A percentile compares a stretch with the other conserved stretches of the same genome.
phyloP scores from a whole-genome alignment of 1,140 invertebrate genomes.

The Formica exsecta region DNA sequence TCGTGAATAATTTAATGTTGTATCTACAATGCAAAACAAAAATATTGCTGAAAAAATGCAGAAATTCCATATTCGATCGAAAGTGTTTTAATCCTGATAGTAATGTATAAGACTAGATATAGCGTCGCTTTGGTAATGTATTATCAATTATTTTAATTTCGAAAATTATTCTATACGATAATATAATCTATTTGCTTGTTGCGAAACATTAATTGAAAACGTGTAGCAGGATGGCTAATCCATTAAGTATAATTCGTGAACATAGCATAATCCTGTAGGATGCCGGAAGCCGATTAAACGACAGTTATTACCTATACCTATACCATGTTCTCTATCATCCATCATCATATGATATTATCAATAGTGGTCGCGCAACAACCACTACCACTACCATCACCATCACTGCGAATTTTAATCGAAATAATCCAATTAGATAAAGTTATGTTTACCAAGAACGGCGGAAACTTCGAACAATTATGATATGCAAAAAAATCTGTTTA shows the following conservation, averaged over 20 bases:
- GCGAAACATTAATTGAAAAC: conserved; percentile 55
- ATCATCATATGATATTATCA: conserved; percentile 52
- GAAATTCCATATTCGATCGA: neutral
- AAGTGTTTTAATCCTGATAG: conserved; percentile 11
- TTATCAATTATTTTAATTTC: too few species aligned
- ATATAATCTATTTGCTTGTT: conserved; percentile 15
- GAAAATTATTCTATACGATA: neutral
- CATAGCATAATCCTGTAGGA: conserved; percentile 42
- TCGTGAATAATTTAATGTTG: conserved; percentile 23
- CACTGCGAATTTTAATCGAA: conserved; percentile 16
- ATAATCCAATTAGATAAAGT: conserved; percentile 47
- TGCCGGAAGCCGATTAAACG: conserved; percentile 58
- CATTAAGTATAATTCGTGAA: conserved; percentile 60
- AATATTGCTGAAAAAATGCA: neutral
- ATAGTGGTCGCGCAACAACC: neutral
- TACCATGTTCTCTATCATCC: conserved; percentile 46
- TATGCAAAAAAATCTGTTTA: conserved; percentile 55
- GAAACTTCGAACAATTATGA: conserved; percentile 22
- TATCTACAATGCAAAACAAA: neutral
- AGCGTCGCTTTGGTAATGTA: too few species aligned
- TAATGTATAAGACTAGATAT: neutral
- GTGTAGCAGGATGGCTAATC: conserved; percentile 37
- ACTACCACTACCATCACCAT: too few species aligned
- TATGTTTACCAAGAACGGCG: conserved; percentile 1
- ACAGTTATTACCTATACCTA: conserved; percentile 42